These are phyloP conservation scores for Schizothorax lantsangensis DNA, from an alignment of 2,797 vertebrate species.

Conservation along the genomic window DNA sequence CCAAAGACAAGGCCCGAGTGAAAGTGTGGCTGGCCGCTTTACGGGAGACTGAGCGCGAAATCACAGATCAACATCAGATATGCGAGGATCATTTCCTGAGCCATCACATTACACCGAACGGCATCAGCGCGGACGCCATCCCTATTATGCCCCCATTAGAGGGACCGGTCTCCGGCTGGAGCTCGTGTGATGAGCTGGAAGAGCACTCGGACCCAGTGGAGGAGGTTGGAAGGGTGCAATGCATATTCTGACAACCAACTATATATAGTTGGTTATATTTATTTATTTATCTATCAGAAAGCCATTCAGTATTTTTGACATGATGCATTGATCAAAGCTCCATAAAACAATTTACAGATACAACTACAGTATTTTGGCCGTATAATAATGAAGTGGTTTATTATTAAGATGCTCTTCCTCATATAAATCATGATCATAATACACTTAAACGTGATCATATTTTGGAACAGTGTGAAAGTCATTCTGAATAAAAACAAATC, in stretches of 20 bases:
- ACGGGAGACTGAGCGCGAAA: constrained; percentile 61
- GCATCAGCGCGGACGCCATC: constrained; percentile 61
- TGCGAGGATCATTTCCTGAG: constrained; percentile 74
- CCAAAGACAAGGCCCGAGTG: constrained; percentile 71
- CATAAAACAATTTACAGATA: background rate
- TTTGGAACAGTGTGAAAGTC: background rate
- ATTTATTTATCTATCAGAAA: background rate
- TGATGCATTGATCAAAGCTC: background rate
- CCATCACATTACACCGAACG: constrained; percentile 65
- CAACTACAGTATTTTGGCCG: background rate
- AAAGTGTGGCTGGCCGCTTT: constrained; percentile 75
- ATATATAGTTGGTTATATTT: background rate
- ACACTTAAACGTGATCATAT: background rate
- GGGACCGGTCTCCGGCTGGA: constrained; percentile 45
- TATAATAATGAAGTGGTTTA: background rate
- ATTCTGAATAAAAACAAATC: background rate
- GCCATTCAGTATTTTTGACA: background rate
- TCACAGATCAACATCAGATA: constrained; percentile 59
- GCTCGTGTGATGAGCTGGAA: constrained; percentile 56
- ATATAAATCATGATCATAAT: background rate
- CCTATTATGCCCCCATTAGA: constrained; percentile 69
- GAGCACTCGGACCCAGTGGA: constrained; percentile 40
- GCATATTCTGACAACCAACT: background rate
- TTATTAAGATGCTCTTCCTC: background rate
- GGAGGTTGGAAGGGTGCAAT: constrained; percentile 25